A percentile compares a stretch with the other conserved stretches of the same genome.
These are phyloP conservation scores for Atta texana DNA, from an alignment of 1,140 invertebrate genomes.

Conservation along the genomic window DNA sequence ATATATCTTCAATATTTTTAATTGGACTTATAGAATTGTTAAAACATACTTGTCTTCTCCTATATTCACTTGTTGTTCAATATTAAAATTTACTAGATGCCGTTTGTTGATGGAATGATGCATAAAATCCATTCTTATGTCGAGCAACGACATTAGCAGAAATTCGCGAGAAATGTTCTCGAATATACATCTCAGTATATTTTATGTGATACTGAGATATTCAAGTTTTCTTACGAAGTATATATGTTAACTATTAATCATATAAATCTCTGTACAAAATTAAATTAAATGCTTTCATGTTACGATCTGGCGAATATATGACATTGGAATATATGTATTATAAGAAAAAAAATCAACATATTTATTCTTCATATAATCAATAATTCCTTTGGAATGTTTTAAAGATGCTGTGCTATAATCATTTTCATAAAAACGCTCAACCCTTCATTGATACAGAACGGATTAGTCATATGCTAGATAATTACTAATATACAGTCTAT, in stretches of 20 bases:
- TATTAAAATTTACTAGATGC: constrained; percentile 24
- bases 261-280: constrained; percentile 37
- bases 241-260: constrained; percentile 18
- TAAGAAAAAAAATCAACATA: constrained; percentile 12
- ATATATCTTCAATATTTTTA: constrained; percentile 16
- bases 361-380: neutral
- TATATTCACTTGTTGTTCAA: neutral
- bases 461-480: neutral
- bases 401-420: constrained; percentile 23
- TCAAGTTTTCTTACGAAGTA: constrained; percentile 28
- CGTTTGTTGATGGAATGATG: constrained; percentile 12
- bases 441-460: neutral
- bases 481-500: constrained; percentile 10
- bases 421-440: neutral
- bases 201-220: constrained; percentile 37
- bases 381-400: neutral
- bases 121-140: constrained; percentile 34
- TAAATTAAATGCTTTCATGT: constrained; percentile 29
- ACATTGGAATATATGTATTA: constrained; percentile 17
- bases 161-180: constrained; percentile 54
- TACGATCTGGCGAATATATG: constrained; percentile 22
- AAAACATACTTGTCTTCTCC: constrained; percentile 38
- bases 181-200: constrained; percentile 49
- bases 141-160: constrained; percentile 34
- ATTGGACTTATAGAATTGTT: constrained; percentile 52